Conservation (phyloP, 1,140 invertebrate species). For the Drosophila melanica region DNA sequence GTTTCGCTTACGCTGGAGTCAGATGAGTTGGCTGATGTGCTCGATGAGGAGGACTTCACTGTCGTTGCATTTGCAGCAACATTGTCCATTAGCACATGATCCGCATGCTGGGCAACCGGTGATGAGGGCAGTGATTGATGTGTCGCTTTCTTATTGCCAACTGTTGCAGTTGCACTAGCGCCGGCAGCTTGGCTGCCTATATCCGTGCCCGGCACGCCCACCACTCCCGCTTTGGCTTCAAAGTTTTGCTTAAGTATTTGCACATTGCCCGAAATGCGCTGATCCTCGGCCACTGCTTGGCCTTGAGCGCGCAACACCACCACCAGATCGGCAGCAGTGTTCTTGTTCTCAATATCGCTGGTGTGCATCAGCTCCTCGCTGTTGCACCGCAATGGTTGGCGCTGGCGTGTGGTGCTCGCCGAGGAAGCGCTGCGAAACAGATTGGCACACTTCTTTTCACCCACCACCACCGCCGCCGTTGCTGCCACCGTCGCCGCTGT, state of each 20-base stretch:
- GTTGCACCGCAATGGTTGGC: slow-evolving; percentile 74
- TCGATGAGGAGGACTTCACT: slow-evolving; percentile 59
- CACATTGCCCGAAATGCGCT: slow-evolving; percentile 87
- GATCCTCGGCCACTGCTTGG: slow-evolving; percentile 57
- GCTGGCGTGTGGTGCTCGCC: slow-evolving; percentile 55
- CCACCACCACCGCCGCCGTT: not conserved
- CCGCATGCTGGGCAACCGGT: slow-evolving; percentile 77
- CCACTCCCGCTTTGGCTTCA: slow-evolving; percentile 89
- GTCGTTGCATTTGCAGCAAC: slow-evolving; percentile 9
- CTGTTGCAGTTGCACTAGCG: slow-evolving; percentile 60
- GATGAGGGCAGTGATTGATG: slow-evolving; percentile 83
- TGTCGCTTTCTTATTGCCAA: slow-evolving; percentile 46
- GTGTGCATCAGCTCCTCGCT: slow-evolving; percentile 83
- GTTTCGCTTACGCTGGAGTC: slow-evolving; percentile 79
- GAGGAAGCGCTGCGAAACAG: slow-evolving; percentile 73
- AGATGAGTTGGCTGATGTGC: slow-evolving; percentile 72
- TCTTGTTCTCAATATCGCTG: slow-evolving; percentile 81
- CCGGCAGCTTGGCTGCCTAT: slow-evolving; percentile 40
- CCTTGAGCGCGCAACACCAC: slow-evolving; percentile 54
- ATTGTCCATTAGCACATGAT: slow-evolving; percentile 57
- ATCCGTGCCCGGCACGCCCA: slow-evolving; percentile 34
- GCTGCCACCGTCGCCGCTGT: not conserved
- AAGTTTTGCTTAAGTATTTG: slow-evolving; percentile 94
- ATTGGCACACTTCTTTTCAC: slow-evolving; percentile 56
- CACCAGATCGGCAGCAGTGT: slow-evolving; percentile 54